A percentile compares a stretch with the other conserved stretches of the same genome.
Evolutionary conservation across 2,113 vertebrate species (phyloP).

Genomic region (Harpagus bidentatus): DNA sequence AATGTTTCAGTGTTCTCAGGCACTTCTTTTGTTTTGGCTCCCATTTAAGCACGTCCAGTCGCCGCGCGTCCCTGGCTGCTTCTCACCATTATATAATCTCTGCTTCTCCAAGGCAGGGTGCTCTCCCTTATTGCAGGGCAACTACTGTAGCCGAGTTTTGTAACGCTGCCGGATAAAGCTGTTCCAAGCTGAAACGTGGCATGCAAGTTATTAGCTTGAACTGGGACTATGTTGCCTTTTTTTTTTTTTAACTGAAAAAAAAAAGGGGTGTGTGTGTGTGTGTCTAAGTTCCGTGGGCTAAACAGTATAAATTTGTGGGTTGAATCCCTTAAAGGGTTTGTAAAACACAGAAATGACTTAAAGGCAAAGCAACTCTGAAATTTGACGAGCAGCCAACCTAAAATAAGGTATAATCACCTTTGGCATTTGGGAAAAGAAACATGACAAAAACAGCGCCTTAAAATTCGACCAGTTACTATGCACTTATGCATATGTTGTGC

Average conservation of each 20-base stretch:
- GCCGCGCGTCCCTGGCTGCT: background rate
- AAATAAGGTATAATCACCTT: background rate
- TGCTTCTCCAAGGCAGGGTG: constrained; percentile 40
- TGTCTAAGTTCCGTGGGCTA: background rate
- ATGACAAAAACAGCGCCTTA: background rate
- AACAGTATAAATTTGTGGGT: background rate
- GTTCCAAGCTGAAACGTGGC: constrained; percentile 44
- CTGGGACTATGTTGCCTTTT: background rate
- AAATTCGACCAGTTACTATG: background rate
- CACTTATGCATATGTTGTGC: background rate
- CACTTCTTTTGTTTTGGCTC: constrained; percentile 32
- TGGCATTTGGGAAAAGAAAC: background rate
- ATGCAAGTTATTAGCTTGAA: constrained; percentile 30
- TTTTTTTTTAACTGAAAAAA: background rate
- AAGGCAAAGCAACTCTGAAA: background rate
- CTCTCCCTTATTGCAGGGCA: constrained; percentile 45
- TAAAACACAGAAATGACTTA: background rate
- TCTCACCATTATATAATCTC: constrained; percentile 33
- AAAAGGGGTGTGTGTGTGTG: background rate
- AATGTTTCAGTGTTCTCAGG: background rate
- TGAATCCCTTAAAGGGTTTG: background rate
- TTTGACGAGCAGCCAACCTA: background rate
- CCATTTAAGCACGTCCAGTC: background rate
- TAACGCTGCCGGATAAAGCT: constrained; percentile 18
- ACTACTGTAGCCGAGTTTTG: background rate